Evolutionary conservation across 2,888 invertebrate genomes (phyloP).

Genomic region (Euzetes globulus): DNA sequence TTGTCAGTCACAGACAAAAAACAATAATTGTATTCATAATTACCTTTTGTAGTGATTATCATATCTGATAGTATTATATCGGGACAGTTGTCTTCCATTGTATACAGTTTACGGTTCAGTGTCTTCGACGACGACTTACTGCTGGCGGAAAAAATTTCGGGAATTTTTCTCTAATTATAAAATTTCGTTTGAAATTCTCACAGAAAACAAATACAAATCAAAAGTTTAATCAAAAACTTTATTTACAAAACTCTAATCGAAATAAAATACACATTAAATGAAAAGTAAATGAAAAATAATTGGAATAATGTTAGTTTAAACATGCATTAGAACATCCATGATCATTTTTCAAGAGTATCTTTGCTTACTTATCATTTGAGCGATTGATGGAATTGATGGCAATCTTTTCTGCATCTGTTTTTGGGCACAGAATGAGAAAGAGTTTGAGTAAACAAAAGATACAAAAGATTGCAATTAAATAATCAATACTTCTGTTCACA

Average conservation of each 20-base stretch:
- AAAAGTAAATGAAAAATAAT: not conserved
- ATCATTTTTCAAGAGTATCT: not conserved
- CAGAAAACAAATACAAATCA: not conserved
- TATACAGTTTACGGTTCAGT: not conserved
- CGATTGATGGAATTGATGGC: constrained; percentile 12
- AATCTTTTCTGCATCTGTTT: not conserved
- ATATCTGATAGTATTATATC: constrained; percentile 20
- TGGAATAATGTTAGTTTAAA: not conserved
- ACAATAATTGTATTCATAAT: not conserved
- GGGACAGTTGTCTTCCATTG: constrained; percentile 7
- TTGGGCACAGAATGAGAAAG: not conserved
- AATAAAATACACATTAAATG: not conserved
- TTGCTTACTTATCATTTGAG: not conserved
- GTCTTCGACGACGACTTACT: not conserved
- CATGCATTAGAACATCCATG: not conserved
- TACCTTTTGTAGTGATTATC: constrained; percentile 1
- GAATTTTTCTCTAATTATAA: too few species aligned
- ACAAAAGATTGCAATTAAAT: not conserved
- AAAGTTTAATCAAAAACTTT: not conserved
- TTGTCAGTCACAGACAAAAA: not conserved
- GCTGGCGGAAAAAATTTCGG: too few species aligned
- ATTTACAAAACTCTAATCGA: not conserved
- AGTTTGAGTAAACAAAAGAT: not conserved
- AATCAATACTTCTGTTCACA: too few species aligned
- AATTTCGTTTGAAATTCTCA: too few species aligned